Percentiles rank a stretch among this genome's conserved stretches.
Conservation (phyloP, 2,113 vertebrate species). For the Strix aluco region DNA sequence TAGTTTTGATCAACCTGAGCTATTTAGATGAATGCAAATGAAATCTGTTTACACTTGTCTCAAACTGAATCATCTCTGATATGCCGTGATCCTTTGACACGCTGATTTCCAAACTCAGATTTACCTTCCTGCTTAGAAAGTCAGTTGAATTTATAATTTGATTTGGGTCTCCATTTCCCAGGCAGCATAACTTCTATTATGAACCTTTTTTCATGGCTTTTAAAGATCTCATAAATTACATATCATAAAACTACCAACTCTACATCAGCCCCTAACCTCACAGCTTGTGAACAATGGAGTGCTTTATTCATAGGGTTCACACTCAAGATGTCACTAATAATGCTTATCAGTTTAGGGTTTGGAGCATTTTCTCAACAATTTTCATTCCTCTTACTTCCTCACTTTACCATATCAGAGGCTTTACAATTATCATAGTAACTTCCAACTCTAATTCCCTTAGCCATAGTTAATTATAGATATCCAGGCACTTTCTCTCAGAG, state of each 20-base stretch:
- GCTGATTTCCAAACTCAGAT: neutral
- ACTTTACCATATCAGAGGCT: neutral
- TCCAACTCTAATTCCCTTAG: slow-evolving; percentile 11
- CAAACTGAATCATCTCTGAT: neutral
- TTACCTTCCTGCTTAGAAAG: neutral
- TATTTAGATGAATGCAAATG: neutral
- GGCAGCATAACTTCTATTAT: neutral
- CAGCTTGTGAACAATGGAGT: neutral
- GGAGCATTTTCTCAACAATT: neutral
- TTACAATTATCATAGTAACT: neutral
- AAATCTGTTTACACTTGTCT: neutral
- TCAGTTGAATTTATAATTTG: neutral
- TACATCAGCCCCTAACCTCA: neutral
- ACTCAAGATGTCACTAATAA: neutral
- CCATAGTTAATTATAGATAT: slow-evolving; percentile 19
- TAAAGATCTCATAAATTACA: neutral
- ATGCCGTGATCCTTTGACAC: neutral
- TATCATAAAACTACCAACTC: neutral
- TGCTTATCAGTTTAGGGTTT: neutral
- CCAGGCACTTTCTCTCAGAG: neutral
- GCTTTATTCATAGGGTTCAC: neutral
- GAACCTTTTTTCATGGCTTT: neutral
- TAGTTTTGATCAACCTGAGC: neutral
- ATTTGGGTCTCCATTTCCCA: neutral
- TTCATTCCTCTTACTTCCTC: neutral